Conservation (phyloP, 2,113 vertebrate genomes). For the Laticauda colubrina region DNA sequence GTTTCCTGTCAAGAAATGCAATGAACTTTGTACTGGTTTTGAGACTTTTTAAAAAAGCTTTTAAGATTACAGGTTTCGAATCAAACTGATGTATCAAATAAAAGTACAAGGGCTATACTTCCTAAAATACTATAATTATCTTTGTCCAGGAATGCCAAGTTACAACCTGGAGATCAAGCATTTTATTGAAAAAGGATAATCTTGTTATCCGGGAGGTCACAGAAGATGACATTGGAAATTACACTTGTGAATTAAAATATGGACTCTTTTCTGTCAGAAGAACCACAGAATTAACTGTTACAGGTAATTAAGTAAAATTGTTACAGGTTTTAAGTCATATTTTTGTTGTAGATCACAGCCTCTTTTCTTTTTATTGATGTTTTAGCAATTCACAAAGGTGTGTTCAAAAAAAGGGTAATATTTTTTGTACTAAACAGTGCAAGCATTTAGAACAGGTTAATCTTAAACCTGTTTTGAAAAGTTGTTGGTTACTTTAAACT, state of each 20-base stretch:
- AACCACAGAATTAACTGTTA: slow-evolving; percentile 94
- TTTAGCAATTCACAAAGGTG: background rate
- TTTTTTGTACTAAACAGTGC: background rate
- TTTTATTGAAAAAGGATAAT: slow-evolving; percentile 83
- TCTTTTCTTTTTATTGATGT: rapidly evolving
- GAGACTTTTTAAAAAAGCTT: background rate
- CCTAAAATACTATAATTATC: slow-evolving; percentile 49
- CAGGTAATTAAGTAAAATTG: slow-evolving; percentile 76
- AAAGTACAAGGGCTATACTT: background rate
- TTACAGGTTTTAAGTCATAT: background rate
- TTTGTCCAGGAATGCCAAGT: slow-evolving; percentile 87
- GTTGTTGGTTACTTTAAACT: background rate
- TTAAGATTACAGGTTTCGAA: background rate
- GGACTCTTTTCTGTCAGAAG: slow-evolving; percentile 93
- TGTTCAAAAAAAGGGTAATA: background rate
- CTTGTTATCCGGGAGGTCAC: slow-evolving; percentile 90
- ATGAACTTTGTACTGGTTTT: background rate
- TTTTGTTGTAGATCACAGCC: background rate
- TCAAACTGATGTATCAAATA: background rate
- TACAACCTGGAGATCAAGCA: slow-evolving; percentile 88
- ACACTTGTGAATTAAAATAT: slow-evolving; percentile 94
- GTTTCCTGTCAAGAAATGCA: background rate
- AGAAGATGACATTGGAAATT: slow-evolving; percentile 99
- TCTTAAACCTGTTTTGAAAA: background rate
- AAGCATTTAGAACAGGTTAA: background rate